Conservation (phyloP, 2,797 vertebrate species). For the Odontamblyopus lacepedii region DNA sequence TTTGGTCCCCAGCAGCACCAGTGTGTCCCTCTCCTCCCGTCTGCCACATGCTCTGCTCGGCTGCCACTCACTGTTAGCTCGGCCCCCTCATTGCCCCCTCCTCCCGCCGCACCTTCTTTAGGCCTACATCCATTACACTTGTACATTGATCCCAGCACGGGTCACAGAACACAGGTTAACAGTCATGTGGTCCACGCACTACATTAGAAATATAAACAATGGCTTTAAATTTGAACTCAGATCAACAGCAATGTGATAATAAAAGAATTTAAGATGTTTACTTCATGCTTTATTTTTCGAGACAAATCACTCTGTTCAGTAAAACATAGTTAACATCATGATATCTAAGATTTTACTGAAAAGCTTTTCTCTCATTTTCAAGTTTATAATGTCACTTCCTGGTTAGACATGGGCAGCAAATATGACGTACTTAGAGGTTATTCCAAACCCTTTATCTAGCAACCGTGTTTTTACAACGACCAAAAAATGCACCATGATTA, state of each 20-base stretch:
- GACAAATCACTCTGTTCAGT: no score
- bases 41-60: slow-evolving; percentile 56
- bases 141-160: background rate
- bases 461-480: no score
- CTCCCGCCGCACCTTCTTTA: slow-evolving; percentile 12
- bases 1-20: slow-evolving; percentile 48
- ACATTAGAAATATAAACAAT: background rate
- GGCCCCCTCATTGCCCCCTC: slow-evolving; percentile 15
- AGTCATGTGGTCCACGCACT: background rate
- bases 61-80: slow-evolving; percentile 51
- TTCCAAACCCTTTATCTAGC: no score
- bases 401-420: no score
- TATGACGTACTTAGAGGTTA: no score
- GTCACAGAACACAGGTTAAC: background rate
- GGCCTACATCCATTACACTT: background rate
- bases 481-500: no score
- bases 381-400: no score
- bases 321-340: no score
- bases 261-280: no score
- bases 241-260: background rate
- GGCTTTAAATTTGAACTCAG: background rate
- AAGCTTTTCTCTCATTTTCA: no score
- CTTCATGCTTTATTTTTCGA: no score
- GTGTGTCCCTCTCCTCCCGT: slow-evolving; percentile 54
- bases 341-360: no score